Percentiles rank a stretch among this genome's conserved stretches.
Conservation (phyloP, 2,888 invertebrate species). For the Thyatira batis region DNA sequence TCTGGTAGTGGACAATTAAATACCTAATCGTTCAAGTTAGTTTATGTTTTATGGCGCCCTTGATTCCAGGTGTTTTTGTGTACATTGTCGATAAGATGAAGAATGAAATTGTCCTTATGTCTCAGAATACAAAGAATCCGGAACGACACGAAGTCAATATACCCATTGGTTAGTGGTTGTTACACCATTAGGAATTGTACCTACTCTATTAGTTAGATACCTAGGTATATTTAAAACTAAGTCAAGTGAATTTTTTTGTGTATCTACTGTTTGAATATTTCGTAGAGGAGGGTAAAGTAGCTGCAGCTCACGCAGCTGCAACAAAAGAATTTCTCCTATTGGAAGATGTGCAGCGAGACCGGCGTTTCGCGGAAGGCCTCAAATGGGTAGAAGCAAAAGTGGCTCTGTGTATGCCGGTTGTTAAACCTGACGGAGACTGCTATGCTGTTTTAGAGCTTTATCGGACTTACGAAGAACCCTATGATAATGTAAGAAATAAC, state of each 20-base stretch:
- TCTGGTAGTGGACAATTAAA: too few species aligned
- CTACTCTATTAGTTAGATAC: constrained; percentile 20
- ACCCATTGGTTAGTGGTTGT: constrained; percentile 68
- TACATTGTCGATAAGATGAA: constrained; percentile 79
- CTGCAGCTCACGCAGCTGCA: constrained; percentile 82
- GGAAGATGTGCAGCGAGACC: constrained; percentile 80
- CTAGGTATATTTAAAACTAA: too few species aligned
- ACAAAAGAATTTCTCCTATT: constrained; percentile 80
- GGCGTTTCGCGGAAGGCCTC: constrained; percentile 82
- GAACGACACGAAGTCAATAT: constrained; percentile 81
- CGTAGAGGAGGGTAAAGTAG: constrained; percentile 73
- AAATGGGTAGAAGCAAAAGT: constrained; percentile 81
- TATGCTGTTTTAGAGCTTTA: constrained; percentile 83
- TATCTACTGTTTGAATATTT: background rate
- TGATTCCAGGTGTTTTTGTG: constrained; percentile 75
- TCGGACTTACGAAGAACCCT: constrained; percentile 60
- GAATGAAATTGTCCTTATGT: constrained; percentile 81
- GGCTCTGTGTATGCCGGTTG: constrained; percentile 83
- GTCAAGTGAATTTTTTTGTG: too few species aligned
- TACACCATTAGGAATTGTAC: background rate
- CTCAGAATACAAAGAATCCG: constrained; percentile 68
- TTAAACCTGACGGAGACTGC: constrained; percentile 82
- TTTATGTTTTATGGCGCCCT: background rate
- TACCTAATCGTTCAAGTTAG: background rate
- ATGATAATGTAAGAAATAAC: constrained; percentile 64